These are phyloP conservation scores for Patiria miniata DNA, from an alignment of 35 echinoderm and acorn worm species.

Conservation along the genomic window DNA sequence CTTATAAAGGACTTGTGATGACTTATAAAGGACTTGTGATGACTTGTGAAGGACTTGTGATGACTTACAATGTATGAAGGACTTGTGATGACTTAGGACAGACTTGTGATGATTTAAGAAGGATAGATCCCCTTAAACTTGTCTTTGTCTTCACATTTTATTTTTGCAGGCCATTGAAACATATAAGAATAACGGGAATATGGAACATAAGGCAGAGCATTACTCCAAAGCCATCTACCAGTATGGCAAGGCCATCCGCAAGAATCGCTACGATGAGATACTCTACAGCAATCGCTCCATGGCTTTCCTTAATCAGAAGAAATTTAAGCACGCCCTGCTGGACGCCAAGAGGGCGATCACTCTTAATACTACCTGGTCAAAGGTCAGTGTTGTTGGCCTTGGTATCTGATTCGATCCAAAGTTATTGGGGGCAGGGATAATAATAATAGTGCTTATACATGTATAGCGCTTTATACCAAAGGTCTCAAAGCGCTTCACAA, in stretches of 20 bases:
- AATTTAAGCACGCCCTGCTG: conserved; percentile 70
- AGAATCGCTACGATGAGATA: conserved; percentile 66
- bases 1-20: no score
- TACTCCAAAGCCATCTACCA: background rate
- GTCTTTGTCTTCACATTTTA: no score
- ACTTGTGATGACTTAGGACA: no score
- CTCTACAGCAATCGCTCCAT: conserved; percentile 80
- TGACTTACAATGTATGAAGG: no score
- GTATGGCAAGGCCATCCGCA: background rate
- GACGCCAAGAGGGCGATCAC: conserved; percentile 74
- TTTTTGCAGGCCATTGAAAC: background rate
- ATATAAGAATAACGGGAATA: background rate
- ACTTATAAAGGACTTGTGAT: no score
- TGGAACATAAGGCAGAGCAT: background rate
- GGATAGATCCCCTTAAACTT: no score
- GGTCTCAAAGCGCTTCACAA: no score
- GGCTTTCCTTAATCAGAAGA: conserved; percentile 59
- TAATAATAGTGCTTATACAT: no score
- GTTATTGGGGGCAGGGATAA: background rate
- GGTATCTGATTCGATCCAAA: no score
- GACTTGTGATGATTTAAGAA: no score
- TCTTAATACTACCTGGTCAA: conserved; percentile 60
- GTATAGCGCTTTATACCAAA: no score
- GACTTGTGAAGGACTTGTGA: no score
- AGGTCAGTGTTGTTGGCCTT: conserved; percentile 61